Conservation (phyloP, 2,113 vertebrate genomes). For the Pelvicachromis taeniatus region DNA sequence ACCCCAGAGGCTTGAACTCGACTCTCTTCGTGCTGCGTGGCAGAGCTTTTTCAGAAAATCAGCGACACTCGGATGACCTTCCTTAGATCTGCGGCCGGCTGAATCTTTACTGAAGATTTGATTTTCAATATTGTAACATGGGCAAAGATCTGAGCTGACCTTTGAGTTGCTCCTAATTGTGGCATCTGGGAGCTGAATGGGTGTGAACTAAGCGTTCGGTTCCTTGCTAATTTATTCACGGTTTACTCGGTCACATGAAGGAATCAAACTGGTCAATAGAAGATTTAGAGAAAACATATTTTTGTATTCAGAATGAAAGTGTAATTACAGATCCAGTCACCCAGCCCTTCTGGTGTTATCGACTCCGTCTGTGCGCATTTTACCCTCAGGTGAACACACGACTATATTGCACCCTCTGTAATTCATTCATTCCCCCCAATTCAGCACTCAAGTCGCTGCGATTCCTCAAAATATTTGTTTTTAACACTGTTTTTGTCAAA, state of each 20-base stretch:
- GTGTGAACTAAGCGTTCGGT: not conserved
- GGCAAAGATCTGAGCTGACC: conserved; percentile 44
- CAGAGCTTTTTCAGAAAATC: conserved; percentile 12
- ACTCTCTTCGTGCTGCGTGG: not conserved
- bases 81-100: conserved; percentile 3
- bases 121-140: conserved; percentile 61
- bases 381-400: not conserved
- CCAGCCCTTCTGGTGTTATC: not conserved
- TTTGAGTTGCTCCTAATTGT: conserved; percentile 62
- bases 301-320: conserved; percentile 34
- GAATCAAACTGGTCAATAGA: conserved; percentile 44
- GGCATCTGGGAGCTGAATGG: conserved; percentile 51
- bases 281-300: conserved; percentile 20
- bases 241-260: conserved; percentile 24
- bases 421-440: not conserved
- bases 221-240: conserved; percentile 15
- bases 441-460: not conserved
- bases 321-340: conserved; percentile 1
- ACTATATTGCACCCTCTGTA: not conserved
- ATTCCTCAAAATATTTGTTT: not conserved
- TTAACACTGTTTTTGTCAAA: not conserved
- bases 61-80: conserved; percentile 28
- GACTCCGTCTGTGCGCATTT: not conserved
- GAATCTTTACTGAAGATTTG: conserved; percentile 59
- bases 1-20: conserved; percentile 29